A percentile compares a stretch with the other conserved stretches of the same genome.
phyloP scores from a whole-genome alignment of 1,140 invertebrate species.

The Ostrea edulis region DNA sequence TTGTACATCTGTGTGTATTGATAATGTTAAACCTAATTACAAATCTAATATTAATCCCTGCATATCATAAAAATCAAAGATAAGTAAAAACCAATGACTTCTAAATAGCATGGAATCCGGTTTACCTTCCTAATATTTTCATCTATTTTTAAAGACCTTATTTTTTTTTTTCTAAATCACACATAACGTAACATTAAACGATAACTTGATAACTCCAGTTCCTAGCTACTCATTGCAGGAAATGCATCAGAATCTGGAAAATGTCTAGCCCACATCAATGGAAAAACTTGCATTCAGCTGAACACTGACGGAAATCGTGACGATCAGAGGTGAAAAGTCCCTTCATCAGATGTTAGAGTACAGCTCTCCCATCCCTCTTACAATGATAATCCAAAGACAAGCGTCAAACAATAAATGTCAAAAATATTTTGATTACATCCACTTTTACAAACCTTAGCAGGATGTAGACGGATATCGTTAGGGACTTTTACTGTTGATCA shows the following conservation, averaged over 20 bases:
- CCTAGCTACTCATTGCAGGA: neutral
- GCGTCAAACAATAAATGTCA: neutral
- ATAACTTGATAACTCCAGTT: neutral
- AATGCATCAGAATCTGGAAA: constrained; percentile 5
- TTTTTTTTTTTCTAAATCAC: neutral
- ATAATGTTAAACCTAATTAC: too few relatives aligned
- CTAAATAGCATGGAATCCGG: neutral
- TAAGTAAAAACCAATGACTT: neutral
- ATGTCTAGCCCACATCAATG: constrained; percentile 28
- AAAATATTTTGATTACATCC: constrained; percentile 12
- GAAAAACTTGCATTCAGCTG: neutral
- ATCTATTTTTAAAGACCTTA: neutral
- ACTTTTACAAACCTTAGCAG: neutral
- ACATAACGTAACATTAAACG: neutral
- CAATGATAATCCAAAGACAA: neutral
- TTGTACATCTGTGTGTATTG: too few relatives aligned
- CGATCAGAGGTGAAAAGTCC: neutral
- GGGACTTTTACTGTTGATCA: neutral
- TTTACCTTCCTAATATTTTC: neutral
- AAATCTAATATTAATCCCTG: too few relatives aligned
- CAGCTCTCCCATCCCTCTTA: neutral
- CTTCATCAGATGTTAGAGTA: neutral
- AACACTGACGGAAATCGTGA: neutral
- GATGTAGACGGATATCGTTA: neutral
- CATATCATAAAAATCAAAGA: too few relatives aligned